A percentile compares a stretch with the other conserved stretches of the same genome.
Conservation (phyloP, 2,888 invertebrate species). For the Stratiomys singularior region DNA sequence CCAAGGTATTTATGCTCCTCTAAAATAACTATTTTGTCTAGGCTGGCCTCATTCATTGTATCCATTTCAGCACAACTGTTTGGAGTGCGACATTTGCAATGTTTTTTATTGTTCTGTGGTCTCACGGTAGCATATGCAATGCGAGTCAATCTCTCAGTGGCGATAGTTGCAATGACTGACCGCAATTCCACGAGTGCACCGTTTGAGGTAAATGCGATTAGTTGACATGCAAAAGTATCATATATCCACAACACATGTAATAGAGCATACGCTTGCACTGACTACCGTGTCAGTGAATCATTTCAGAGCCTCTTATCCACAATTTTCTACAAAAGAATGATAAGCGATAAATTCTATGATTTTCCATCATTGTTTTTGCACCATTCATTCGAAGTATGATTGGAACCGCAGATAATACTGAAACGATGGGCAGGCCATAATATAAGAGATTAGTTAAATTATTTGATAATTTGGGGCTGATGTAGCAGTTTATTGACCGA, state of each 20-base stretch:
- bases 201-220: conserved; percentile 62
- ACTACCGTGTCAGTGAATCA: not conserved
- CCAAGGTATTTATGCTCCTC: not conserved
- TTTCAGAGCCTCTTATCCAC: not conserved
- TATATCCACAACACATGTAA: not conserved
- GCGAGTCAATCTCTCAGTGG: conserved; percentile 74
- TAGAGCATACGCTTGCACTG: no score
- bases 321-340: not conserved
- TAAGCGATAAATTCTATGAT: not conserved
- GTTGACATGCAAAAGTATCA: not conserved
- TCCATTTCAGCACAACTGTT: conserved; percentile 54
- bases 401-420: not conserved
- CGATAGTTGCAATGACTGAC: conserved; percentile 74
- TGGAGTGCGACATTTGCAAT: conserved; percentile 71
- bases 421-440: no score
- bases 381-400: not conserved
- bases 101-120: conserved; percentile 69
- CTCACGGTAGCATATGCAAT: conserved; percentile 70
- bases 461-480: no score
- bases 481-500: no score
- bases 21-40: not conserved
- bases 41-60: not conserved
- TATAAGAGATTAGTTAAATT: no score
- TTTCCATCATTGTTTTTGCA: not conserved
- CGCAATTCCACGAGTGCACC: conserved; percentile 61